phyloP scores from a whole-genome alignment of 2,797 vertebrate genomes.

The Sebastes nivosus region DNA sequence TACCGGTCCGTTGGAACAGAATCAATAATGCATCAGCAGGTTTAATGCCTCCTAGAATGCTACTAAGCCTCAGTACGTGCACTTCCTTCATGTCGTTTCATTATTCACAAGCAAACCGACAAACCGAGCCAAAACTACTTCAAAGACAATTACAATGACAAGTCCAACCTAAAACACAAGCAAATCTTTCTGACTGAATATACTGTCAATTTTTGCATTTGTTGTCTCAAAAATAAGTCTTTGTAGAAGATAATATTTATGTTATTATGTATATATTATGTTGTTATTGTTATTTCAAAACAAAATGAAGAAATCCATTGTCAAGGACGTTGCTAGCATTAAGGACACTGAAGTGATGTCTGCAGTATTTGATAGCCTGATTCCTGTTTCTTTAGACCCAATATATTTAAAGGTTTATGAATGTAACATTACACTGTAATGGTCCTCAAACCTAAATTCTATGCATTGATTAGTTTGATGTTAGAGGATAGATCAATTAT shows the following conservation, averaged over 20 bases:
- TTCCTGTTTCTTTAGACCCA: background rate
- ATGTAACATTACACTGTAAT: too few relatives aligned
- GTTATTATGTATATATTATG: too few relatives aligned
- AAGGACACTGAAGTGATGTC: too few relatives aligned
- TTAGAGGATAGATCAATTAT: too few relatives aligned
- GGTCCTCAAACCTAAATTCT: too few relatives aligned
- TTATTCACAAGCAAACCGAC: background rate
- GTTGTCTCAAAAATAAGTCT: background rate
- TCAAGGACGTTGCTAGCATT: too few relatives aligned
- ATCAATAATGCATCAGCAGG: conserved; percentile 60
- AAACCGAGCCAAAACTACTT: too few relatives aligned
- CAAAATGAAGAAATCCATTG: background rate
- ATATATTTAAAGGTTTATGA: background rate
- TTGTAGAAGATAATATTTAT: background rate
- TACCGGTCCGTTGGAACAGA: conserved; percentile 45
- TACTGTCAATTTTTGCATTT: background rate
- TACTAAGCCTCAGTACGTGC: background rate
- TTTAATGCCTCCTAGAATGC: conserved; percentile 8
- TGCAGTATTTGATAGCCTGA: background rate
- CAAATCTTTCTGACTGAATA: background rate
- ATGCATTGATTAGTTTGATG: too few relatives aligned
- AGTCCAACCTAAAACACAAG: background rate
- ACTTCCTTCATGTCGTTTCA: background rate
- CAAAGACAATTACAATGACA: background rate
- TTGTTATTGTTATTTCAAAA: too few relatives aligned